phyloP scores from a whole-genome alignment of 2,888 invertebrate species.

The Parnassius apollo region DNA sequence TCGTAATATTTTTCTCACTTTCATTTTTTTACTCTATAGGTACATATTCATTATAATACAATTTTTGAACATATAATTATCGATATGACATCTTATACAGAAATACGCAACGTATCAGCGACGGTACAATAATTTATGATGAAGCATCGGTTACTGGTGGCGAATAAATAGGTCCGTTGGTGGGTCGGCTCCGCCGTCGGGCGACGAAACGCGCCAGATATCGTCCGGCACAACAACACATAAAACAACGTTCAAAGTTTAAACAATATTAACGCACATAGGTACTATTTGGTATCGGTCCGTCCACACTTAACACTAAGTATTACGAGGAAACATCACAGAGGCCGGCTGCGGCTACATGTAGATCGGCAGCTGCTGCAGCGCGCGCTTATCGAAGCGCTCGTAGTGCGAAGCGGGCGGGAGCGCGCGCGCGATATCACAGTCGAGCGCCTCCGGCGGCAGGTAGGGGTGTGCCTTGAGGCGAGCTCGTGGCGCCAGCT shows the following conservation, averaged over 20 bases:
- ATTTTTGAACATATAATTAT: conserved; percentile 79
- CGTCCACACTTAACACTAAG: conserved; percentile 45
- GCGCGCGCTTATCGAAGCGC: conserved; percentile 75
- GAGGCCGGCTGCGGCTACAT: conserved; percentile 67
- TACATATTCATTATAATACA: conserved; percentile 78
- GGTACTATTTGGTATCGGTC: conserved; percentile 26
- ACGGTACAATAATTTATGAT: conserved; percentile 72
- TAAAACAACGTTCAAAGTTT: conserved; percentile 25
- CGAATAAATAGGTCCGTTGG: conserved; percentile 5
- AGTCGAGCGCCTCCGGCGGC: conserved; percentile 54
- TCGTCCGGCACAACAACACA: conserved; percentile 15
- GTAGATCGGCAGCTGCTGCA: conserved; percentile 79
- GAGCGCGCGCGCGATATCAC: conserved; percentile 72
- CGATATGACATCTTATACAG: conserved; percentile 79
- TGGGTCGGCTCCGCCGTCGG: conserved; percentile 61
- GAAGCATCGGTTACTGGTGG: conserved; percentile 50
- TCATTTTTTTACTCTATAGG: conserved; percentile 76
- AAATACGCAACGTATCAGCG: conserved; percentile 76
- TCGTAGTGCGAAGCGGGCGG: conserved; percentile 65
- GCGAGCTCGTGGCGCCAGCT: conserved; percentile 40
- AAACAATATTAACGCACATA: conserved; percentile 14
- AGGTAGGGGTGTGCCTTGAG: conserved; percentile 49
- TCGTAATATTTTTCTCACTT: conserved; percentile 80
- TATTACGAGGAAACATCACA: conserved; percentile 71
- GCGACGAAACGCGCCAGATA: conserved; percentile 34